Evolutionary conservation across 2,888 invertebrate genomes (phyloP), one percentile per base, ranked within the genome.

Genomic region (Diarsia rubi): DNA sequence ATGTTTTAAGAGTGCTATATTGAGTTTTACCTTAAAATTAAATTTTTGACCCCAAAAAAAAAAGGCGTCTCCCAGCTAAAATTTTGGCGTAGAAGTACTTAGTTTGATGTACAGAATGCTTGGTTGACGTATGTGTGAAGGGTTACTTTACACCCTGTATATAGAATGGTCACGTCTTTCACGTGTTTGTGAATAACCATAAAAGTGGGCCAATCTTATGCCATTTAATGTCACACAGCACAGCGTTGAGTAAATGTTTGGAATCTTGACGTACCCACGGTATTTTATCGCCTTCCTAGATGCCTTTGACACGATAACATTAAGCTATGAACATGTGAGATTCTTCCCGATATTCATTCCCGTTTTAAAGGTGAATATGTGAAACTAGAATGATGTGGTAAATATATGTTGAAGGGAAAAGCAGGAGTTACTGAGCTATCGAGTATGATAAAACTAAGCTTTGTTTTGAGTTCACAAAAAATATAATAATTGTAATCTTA

Each of bases 291-390:
- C 82, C 47, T 54, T 42, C 14, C 45, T 31, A 24, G 52, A 47
- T 31, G 45, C 24, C 52, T 73, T 62, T 73, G 16, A 73, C 47
- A 49, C 21, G 54, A 44, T 21, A 63, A 75, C 66, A 49, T 62
- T 54, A 66, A 66, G 47, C 19, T 66, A 19, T 54, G 54, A 75
- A 57, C 66, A 76, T 66, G 62, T 66, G 42, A 63, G 31, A 57
- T 81, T 75, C 37, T 76, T 82, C 54, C 27, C 44, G n/a, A 66
- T 81, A 75, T 75, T 75, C 54, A 19, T 75, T 62, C 24, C 12
- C 42, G 21, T 49, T 49, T 24, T 47, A n/a, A 57, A 67, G 45
- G 49, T 27, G 37, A 21, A 78, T 44, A 37, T 59, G 9, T 59
- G 6, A 16, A 42, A 52, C 49, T 42, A n/a, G 2, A 12, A 60